Conservation (phyloP, 1,140 invertebrate species). For the Cherax quadricarinatus region DNA sequence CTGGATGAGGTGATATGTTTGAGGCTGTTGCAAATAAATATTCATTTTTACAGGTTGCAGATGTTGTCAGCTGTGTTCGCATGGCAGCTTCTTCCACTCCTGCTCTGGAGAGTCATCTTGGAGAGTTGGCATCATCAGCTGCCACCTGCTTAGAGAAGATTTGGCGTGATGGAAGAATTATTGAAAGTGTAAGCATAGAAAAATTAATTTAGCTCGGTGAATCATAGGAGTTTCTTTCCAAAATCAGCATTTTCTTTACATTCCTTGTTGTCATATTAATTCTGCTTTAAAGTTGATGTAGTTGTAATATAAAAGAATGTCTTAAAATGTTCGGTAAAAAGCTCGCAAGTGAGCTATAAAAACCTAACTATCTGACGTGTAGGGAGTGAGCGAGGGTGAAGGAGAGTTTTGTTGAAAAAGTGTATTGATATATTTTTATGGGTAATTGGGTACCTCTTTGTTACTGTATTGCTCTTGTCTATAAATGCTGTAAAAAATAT, state of each 20-base stretch:
- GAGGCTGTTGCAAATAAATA: not conserved
- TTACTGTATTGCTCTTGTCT: not conserved
- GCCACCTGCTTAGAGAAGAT: conserved; percentile 86
- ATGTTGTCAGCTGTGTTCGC: conserved; percentile 81
- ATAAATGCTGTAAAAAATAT: not conserved
- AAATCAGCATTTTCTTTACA: not conserved
- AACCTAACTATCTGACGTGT: too few relatives aligned
- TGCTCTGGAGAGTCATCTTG: conserved; percentile 83
- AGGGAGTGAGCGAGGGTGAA: too few relatives aligned
- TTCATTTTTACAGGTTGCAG: conserved; percentile 76
- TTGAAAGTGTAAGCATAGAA: conserved; percentile 82
- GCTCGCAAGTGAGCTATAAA: too few relatives aligned
- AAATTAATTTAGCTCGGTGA: too few relatives aligned
- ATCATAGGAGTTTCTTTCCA: not conserved
- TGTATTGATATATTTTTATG: too few relatives aligned
- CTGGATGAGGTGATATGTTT: too few relatives aligned
- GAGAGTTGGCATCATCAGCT: conserved; percentile 85
- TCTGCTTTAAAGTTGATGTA: not conserved
- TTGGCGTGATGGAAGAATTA: conserved; percentile 87
- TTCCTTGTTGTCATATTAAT: not conserved
- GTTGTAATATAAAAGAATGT: not conserved
- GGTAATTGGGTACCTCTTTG: too few relatives aligned
- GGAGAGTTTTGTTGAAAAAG: too few relatives aligned
- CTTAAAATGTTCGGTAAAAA: too few relatives aligned
- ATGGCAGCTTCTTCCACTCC: conserved; percentile 83